A percentile compares a stretch with the other conserved stretches of the same genome.
phyloP scores from a whole-genome alignment of 2,888 invertebrate species.

The Sarcophaga variegata region DNA sequence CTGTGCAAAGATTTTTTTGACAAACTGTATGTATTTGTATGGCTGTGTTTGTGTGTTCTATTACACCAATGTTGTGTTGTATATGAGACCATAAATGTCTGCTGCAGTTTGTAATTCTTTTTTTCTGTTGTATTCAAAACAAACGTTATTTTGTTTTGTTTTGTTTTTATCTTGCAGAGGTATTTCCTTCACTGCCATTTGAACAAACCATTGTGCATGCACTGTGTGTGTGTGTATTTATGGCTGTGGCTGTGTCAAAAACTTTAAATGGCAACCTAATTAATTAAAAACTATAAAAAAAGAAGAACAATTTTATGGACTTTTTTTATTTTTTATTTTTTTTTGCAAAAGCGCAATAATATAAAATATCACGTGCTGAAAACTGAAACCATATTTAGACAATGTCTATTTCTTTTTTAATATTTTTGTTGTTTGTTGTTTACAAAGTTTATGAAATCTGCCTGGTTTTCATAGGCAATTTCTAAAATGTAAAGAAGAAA shows the following conservation, averaged over 20 bases:
- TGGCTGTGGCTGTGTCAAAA: conserved; percentile 68
- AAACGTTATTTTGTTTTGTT: not conserved
- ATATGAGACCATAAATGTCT: conserved; percentile 70
- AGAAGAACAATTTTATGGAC: not conserved
- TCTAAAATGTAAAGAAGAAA: conserved; percentile 47
- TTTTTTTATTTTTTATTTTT: conserved; percentile 8
- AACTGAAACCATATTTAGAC: conserved; percentile 68
- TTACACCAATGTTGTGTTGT: conserved; percentile 25
- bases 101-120: conserved; percentile 62
- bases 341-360: conserved; percentile 65
- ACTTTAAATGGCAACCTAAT: conserved; percentile 78
- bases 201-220: not conserved
- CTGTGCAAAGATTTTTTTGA: no score
- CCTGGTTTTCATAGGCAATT: conserved; percentile 45
- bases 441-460: conserved; percentile 42
- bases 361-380: conserved; percentile 74
- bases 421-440: conserved; percentile 46
- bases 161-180: conserved; percentile 49
- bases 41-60: conserved; percentile 9
- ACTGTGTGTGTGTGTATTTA: conserved; percentile 47
- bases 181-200: not conserved
- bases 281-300: conserved; percentile 74
- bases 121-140: not conserved
- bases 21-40: not conserved
- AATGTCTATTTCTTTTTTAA: conserved; percentile 36